phyloP scores from a whole-genome alignment of 2,888 invertebrate genomes.

The Hofmannophila pseudospretella region DNA sequence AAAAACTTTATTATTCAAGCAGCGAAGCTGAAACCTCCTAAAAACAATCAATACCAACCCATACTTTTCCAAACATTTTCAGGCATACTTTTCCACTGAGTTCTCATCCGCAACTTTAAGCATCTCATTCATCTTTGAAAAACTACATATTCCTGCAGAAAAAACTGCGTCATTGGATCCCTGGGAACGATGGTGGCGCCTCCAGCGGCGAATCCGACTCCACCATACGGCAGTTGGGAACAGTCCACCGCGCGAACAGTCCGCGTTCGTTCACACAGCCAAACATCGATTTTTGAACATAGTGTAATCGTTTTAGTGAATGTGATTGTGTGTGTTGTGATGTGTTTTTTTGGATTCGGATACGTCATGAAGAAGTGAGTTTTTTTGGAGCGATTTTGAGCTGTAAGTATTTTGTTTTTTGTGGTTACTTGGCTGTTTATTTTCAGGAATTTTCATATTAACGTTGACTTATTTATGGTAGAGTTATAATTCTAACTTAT shows the following conservation, averaged over 20 bases:
- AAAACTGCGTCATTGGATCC: conserved; percentile 13
- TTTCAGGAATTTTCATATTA: no score
- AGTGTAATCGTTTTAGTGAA: conserved; percentile 24
- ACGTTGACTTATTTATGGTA: no score
- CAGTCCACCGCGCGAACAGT: background rate
- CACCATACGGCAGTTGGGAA: no score
- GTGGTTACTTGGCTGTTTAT: no score
- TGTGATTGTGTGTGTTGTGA: conserved; percentile 24
- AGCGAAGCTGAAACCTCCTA: no score
- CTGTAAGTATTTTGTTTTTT: background rate
- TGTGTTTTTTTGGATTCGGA: conserved; percentile 6
- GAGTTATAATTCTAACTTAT: no score
- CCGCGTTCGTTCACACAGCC: conserved; percentile 1
- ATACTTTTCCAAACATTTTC: no score
- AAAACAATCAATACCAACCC: no score
- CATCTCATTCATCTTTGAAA: conserved; percentile 8
- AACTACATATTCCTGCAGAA: conserved; percentile 9
- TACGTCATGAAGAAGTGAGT: conserved; percentile 16
- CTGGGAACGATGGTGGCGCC: conserved; percentile 6
- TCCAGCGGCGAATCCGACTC: background rate
- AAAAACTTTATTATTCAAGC: no score
- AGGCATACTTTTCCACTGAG: no score
- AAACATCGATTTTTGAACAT: conserved; percentile 34
- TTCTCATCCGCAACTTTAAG: background rate
- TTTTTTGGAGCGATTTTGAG: background rate